A percentile compares a stretch with the other conserved stretches of the same genome.
Evolutionary conservation across 37 sponge, comb jelly and placozoan species (phyloP).

Genomic region (Trichoplax adhaerens): DNA sequence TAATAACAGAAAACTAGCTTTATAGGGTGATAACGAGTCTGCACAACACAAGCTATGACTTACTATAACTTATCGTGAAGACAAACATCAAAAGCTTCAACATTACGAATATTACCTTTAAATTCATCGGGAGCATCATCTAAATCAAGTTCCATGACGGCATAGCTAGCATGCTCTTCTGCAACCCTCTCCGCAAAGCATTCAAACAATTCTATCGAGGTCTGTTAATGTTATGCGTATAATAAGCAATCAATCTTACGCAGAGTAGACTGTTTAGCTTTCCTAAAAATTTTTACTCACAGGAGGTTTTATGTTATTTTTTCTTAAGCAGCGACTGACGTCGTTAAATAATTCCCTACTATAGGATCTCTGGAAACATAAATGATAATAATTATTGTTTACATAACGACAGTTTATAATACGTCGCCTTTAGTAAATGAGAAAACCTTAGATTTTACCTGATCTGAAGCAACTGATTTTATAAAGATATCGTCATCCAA

Average conservation of each 20-base stretch:
- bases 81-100: not conserved
- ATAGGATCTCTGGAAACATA: conserved; percentile 46
- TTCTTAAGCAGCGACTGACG: conserved; percentile 8
- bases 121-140: conserved; percentile 75
- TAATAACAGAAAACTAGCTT: not conserved
- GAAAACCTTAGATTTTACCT: conserved; percentile 14
- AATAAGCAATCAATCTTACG: too few relatives aligned
- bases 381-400: not conserved
- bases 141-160: conserved; percentile 24
- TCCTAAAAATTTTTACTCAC: too few relatives aligned
- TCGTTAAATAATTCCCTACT: conserved; percentile 44
- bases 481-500: conserved; percentile 48
- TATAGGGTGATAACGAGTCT: not conserved
- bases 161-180: not conserved
- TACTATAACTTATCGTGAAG: not conserved
- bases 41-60: conserved; percentile 1
- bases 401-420: too few relatives aligned
- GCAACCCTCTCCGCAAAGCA: conserved; percentile 31
- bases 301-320: conserved; percentile 9
- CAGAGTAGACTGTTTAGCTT: too few relatives aligned
- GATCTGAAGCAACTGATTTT: conserved; percentile 67
- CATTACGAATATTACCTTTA: conserved; percentile 27
- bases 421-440: too few relatives aligned
- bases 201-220: conserved; percentile 25
- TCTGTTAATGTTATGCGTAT: conserved; percentile 8